These are phyloP conservation scores for Eurystomus gularis DNA, from an alignment of 2,113 vertebrate species.

Conservation along the genomic window DNA sequence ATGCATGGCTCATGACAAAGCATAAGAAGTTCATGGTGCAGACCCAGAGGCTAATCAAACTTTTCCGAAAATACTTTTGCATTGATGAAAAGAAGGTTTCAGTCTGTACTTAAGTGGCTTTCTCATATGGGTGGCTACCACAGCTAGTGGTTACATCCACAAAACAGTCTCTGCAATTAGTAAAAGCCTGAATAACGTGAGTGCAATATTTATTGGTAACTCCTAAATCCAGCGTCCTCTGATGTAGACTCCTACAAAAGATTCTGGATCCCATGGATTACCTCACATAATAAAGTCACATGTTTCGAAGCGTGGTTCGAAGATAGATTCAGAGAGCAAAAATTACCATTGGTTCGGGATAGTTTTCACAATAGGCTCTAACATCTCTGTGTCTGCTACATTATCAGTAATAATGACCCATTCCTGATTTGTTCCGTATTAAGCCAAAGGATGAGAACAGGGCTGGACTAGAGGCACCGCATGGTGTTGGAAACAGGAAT, in stretches of 20 bases:
- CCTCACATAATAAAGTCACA: neutral
- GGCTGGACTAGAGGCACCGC: neutral
- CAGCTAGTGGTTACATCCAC: neutral
- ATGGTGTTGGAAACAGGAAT: neutral
- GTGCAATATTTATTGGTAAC: neutral
- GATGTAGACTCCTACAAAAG: neutral
- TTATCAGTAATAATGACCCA: neutral
- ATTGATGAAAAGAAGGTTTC: neutral
- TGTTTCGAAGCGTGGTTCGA: neutral
- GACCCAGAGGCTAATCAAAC: neutral
- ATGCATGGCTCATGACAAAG: neutral
- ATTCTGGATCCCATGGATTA: neutral
- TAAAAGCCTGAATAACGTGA: neutral
- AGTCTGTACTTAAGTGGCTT: neutral
- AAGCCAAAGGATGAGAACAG: neutral
- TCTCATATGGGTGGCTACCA: neutral
- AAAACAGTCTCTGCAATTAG: neutral
- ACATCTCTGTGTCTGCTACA: neutral
- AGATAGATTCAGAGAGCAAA: neutral
- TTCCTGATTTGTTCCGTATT: neutral
- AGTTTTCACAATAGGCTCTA: neutral
- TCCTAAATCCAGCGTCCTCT: neutral
- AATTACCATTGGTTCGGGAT: neutral
- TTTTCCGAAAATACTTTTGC: neutral
- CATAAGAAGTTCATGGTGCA: neutral